Evolutionary conservation across 2,797 vertebrate species (phyloP).

Genomic region (Crax fasciolata): DNA sequence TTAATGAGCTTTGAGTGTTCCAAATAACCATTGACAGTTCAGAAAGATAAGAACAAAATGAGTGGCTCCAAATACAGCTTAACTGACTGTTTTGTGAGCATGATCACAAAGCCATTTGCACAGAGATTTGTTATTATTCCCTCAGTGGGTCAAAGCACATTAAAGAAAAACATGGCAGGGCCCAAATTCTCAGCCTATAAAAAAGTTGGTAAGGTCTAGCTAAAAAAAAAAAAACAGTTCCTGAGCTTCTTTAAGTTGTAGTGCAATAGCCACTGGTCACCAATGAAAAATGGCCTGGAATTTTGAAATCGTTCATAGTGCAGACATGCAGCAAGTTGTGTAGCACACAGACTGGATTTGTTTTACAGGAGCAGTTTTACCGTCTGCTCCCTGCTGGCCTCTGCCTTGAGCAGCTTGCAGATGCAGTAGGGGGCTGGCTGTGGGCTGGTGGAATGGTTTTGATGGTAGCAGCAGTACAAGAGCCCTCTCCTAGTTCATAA

Average conservation of each 20-base stretch:
- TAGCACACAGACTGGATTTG: neutral
- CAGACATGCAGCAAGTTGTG: neutral
- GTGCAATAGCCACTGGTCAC: neutral
- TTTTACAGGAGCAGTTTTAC: neutral
- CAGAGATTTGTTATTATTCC: neutral
- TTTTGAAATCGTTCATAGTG: neutral
- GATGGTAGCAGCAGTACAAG: neutral
- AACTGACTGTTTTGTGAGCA: neutral
- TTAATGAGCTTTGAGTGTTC: slow-evolving; percentile 1
- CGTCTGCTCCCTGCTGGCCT: neutral
- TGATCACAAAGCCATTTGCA: neutral
- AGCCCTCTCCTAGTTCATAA: neutral
- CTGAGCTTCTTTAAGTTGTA: neutral
- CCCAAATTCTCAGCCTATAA: neutral
- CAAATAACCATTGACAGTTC: neutral
- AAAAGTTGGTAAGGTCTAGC: neutral
- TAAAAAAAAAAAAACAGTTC: neutral
- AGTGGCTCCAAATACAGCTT: neutral
- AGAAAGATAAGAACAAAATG: slow-evolving; percentile 6
- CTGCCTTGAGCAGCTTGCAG: neutral
- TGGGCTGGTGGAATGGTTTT: neutral
- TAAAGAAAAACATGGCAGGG: neutral
- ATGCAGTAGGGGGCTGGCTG: neutral
- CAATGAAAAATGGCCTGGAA: neutral
- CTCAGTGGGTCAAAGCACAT: neutral